These are phyloP conservation scores for Gymnoscelis rufifasciata DNA, from an alignment of 2,888 invertebrate genomes.

Conservation along the genomic window DNA sequence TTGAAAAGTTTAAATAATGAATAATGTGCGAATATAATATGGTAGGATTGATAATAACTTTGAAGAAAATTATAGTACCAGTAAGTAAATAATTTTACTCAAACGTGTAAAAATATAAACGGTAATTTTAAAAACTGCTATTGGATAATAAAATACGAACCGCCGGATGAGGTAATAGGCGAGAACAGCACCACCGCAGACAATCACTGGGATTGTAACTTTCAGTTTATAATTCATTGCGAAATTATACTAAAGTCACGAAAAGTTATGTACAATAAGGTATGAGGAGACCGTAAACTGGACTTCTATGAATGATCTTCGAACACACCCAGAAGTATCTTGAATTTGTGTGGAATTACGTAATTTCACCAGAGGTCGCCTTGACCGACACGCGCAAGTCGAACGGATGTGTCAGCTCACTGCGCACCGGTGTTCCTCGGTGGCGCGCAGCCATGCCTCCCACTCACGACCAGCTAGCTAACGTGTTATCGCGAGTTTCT, in stretches of 20 bases:
- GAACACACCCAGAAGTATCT: conserved; percentile 72
- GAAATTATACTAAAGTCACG: conserved; percentile 33
- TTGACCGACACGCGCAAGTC: conserved; percentile 76
- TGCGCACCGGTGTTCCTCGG: conserved; percentile 67
- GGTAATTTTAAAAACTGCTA: no score
- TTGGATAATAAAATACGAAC: conserved; percentile 66
- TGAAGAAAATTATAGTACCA: no score
- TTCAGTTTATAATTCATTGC: conserved; percentile 73
- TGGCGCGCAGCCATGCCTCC: conserved; percentile 69
- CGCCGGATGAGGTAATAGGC: conserved; percentile 77
- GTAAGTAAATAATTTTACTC: no score
- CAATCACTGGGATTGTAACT: conserved; percentile 71
- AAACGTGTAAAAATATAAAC: no score
- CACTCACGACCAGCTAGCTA: conserved; percentile 60
- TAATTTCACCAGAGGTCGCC: conserved; percentile 75
- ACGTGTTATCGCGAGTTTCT: conserved; percentile 70
- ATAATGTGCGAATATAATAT: no score
- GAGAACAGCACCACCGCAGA: conserved; percentile 75
- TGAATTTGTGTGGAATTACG: conserved; percentile 69
- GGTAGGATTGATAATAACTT: no score
- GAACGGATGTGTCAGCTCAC: conserved; percentile 73
- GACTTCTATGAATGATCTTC: conserved; percentile 50
- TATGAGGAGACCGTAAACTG: conserved; percentile 53
- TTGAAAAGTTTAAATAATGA: no score
- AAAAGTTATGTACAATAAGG: conserved; percentile 40